These are phyloP conservation scores for Drosophila melanosoma DNA, from an alignment of 2,888 invertebrate genomes.

Conservation along the genomic window DNA sequence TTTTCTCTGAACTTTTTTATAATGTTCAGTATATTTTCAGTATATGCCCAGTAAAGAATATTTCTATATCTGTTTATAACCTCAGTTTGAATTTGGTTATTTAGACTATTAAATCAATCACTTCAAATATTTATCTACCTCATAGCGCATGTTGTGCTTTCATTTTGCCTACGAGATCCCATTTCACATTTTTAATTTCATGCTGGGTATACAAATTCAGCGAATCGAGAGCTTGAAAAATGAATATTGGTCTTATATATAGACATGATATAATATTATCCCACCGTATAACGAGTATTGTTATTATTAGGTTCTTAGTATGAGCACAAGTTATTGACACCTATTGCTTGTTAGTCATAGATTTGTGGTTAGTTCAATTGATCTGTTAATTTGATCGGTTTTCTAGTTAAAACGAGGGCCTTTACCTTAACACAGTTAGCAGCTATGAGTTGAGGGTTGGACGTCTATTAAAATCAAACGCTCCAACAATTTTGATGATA, in stretches of 20 bases:
- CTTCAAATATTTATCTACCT: neutral
- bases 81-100: neutral
- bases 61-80: neutral
- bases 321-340: conserved; percentile 48
- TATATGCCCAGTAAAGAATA: no score
- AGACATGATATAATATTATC: conserved; percentile 61
- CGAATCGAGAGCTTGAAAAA: conserved; percentile 46
- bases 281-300: conserved; percentile 35
- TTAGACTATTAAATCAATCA: neutral
- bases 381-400: conserved; percentile 24
- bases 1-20: no score
- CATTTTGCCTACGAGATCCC: no score
- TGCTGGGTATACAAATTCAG: conserved; percentile 17
- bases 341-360: conserved; percentile 54
- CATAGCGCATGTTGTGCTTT: neutral
- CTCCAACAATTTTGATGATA: conserved; percentile 80
- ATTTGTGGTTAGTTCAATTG: conserved; percentile 56
- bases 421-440: conserved; percentile 73
- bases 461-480: conserved; percentile 78
- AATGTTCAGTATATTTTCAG: no score
- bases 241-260: conserved; percentile 48
- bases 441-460: conserved; percentile 29
- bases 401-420: conserved; percentile 41
- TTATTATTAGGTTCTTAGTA: conserved; percentile 8
- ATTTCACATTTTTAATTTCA: neutral